Percentiles rank a stretch among this genome's conserved stretches.
These are phyloP conservation scores for Leuctra nigra DNA, from an alignment of 2,888 invertebrate genomes.

Conservation along the genomic window DNA sequence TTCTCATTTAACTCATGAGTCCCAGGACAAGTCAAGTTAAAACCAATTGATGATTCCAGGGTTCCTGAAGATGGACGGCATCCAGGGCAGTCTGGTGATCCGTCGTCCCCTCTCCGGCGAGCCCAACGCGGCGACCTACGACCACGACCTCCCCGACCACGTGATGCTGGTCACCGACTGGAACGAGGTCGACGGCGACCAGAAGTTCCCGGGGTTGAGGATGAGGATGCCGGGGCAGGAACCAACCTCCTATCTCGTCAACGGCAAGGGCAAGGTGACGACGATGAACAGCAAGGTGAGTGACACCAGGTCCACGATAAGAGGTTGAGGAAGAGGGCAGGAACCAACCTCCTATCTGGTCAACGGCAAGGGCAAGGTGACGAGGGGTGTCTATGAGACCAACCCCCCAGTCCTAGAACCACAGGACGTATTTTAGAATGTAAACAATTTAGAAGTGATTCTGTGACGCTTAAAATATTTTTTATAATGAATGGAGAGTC, in stretches of 20 bases:
- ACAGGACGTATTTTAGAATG: no score
- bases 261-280: constrained; percentile 37
- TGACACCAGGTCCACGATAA: no score
- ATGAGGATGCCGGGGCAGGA: neutral
- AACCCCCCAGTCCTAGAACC: no score
- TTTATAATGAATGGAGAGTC: no score
- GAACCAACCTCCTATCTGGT: constrained; percentile 29
- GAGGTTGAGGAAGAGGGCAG: constrained; percentile 23
- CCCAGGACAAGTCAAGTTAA: no score
- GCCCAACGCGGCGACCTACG: constrained; percentile 35
- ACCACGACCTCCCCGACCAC: constrained; percentile 42
- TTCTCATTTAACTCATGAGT: no score
- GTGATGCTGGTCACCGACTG: constrained; percentile 41
- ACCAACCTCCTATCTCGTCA: constrained; percentile 31
- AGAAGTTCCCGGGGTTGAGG: constrained; percentile 18
- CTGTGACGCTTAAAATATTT: no score
- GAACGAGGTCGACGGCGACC: constrained; percentile 32
- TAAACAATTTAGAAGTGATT: no score
- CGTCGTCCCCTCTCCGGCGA: constrained; percentile 29
- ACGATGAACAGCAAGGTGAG: constrained; percentile 11
- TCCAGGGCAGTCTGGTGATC: constrained; percentile 37
- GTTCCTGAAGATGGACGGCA: constrained; percentile 40
- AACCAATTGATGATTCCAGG: constrained; percentile 29
- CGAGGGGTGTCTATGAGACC: no score
- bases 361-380: no score